Evolutionary conservation across 2,113 vertebrate species (phyloP).

Genomic region (Opisthocomus hoazin): DNA sequence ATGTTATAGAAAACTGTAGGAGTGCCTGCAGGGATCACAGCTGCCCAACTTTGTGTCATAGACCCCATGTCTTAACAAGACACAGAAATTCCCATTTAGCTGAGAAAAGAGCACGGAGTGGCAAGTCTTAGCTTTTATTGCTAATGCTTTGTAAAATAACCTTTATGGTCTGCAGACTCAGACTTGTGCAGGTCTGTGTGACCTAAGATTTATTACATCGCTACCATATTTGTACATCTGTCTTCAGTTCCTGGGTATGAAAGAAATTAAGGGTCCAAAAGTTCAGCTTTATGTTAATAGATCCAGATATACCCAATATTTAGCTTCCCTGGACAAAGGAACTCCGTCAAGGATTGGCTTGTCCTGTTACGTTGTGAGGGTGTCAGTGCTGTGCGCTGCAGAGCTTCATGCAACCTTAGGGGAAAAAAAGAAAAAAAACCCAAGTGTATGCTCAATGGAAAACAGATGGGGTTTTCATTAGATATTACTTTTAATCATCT

Average conservation of each 20-base stretch:
- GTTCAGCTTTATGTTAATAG: neutral
- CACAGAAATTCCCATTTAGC: neutral
- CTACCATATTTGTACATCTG: neutral
- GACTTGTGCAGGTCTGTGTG: neutral
- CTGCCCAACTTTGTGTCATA: neutral
- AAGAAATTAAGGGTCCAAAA: constrained; percentile 2
- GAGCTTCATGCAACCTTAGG: neutral
- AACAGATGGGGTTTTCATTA: constrained; percentile 55
- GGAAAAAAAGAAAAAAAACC: neutral
- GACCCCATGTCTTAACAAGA: neutral
- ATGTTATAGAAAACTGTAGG: neutral
- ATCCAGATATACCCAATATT: neutral
- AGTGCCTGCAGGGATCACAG: neutral
- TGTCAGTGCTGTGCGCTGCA: constrained; percentile 23
- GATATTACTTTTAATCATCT: constrained; percentile 35
- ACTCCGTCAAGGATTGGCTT: neutral
- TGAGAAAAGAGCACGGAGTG: neutral
- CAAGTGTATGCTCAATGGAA: neutral
- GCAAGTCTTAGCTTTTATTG: neutral
- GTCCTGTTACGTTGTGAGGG: neutral
- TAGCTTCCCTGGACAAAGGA: neutral
- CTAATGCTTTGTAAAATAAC: neutral
- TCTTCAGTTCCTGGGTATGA: neutral
- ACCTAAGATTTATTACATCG: neutral
- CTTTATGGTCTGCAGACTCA: neutral